Evolutionary conservation across 53 echinoderm and acorn worm species (phyloP).

Genomic region (Pentamera pediparva): DNA sequence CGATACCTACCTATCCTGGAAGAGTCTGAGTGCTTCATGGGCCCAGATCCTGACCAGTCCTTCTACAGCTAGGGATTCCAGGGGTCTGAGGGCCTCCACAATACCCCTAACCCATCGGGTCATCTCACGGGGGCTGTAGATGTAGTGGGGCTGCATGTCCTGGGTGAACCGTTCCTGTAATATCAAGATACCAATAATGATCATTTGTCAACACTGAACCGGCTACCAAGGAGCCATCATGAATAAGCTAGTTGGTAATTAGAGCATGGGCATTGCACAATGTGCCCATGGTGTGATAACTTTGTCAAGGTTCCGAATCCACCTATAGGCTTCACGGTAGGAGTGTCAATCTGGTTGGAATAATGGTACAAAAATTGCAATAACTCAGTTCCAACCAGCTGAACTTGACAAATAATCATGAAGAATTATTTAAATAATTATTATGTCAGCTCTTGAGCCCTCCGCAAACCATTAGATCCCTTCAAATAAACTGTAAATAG

Average conservation of each 20-base stretch:
- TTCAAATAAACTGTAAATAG: no score
- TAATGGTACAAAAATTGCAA: no score
- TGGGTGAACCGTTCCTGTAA: constrained; percentile 89
- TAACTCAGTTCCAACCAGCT: no score
- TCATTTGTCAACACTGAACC: background rate
- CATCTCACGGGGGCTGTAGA: constrained; percentile 99
- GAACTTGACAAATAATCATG: no score
- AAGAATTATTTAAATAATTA: no score
- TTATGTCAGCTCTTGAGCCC: no score
- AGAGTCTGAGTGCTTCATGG: constrained; percentile 94
- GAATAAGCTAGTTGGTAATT: background rate
- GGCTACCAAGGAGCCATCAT: background rate
- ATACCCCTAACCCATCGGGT: constrained; percentile 99
- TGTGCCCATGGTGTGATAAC: no score
- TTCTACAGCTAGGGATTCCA: constrained; percentile 92
- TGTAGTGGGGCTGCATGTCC: constrained; percentile 99
- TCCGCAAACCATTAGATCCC: no score
- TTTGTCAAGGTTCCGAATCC: no score
- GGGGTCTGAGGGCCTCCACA: constrained; percentile 94
- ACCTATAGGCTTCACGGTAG: no score
- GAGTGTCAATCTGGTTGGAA: no score
- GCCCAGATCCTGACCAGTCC: constrained; percentile 99
- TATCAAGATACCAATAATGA: background rate
- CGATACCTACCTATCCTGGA: constrained; percentile 88
- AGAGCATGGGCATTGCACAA: background rate